These are phyloP conservation scores for Athene noctua DNA, from an alignment of 2,113 vertebrate genomes.

Conservation along the genomic window DNA sequence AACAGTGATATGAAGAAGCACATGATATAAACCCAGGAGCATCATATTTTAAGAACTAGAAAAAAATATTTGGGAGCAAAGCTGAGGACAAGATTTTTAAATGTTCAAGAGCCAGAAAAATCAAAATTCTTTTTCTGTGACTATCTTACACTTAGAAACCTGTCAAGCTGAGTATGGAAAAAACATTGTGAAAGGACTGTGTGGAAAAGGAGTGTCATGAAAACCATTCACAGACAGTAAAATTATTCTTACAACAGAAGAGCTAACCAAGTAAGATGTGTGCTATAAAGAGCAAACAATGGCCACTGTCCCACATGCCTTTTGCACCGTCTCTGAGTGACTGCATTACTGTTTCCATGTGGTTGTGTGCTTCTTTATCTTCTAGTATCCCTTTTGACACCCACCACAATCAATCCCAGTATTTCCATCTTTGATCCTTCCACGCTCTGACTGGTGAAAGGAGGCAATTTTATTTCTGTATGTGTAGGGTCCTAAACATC, in stretches of 20 bases:
- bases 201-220: not conserved
- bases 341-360: rapidly evolving
- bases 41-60: not conserved
- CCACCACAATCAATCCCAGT: not conserved
- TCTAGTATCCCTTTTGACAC: not conserved
- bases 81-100: not conserved
- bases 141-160: not conserved
- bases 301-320: not conserved
- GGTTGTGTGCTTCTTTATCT: not conserved
- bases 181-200: not conserved
- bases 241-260: not conserved
- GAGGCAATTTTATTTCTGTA: not conserved
- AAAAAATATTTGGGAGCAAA: not conserved
- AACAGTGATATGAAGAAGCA: not conserved
- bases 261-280: not conserved
- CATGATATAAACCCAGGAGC: not conserved
- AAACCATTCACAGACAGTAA: not conserved
- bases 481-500: not conserved
- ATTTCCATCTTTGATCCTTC: not conserved
- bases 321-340: not conserved
- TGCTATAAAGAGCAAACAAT: not conserved
- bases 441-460: not conserved
- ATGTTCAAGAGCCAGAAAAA: not conserved
- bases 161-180: not conserved
- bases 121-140: not conserved